Evolutionary conservation across 2,797 vertebrate species (phyloP).

Genomic region (Lagodon rhomboides): DNA sequence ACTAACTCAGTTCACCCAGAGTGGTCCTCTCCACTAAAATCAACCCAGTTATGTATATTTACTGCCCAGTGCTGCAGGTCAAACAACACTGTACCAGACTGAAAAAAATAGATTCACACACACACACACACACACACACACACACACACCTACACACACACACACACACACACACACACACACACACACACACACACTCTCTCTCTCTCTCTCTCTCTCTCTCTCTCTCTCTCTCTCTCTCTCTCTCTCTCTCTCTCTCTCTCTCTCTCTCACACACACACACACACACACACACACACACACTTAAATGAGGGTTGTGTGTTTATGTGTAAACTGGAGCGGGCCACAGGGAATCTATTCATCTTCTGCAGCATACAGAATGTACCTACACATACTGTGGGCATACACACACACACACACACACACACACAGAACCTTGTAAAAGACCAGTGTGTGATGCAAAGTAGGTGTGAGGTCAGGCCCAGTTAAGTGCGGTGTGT

Average conservation of each 20-base stretch:
- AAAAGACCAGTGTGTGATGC: conserved; percentile 54
- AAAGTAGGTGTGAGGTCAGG: conserved; percentile 69
- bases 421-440: conserved; percentile 20
- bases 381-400: background rate
- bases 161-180: conserved; percentile 3
- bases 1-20: conserved; percentile 9
- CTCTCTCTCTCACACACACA: background rate
- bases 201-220: background rate
- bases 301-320: conserved; percentile 25
- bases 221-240: no score
- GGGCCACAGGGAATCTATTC: conserved; percentile 64
- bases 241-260: background rate
- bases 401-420: conserved; percentile 3
- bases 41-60: background rate
- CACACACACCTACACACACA: conserved; percentile 10
- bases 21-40: conserved; percentile 2
- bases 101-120: conserved; percentile 18
- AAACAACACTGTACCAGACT: conserved; percentile 7
- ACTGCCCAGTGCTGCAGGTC: conserved; percentile 3
- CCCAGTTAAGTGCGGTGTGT: conserved; percentile 35
- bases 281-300: conserved; percentile 10
- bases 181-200: no score
- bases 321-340: conserved; percentile 26
- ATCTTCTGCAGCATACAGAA: conserved; percentile 25
- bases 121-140: no score